Evolutionary conservation across 1,140 invertebrate genomes (phyloP), one percentile per base, ranked within the genome.

Genomic region (Achatina immaculata): DNA sequence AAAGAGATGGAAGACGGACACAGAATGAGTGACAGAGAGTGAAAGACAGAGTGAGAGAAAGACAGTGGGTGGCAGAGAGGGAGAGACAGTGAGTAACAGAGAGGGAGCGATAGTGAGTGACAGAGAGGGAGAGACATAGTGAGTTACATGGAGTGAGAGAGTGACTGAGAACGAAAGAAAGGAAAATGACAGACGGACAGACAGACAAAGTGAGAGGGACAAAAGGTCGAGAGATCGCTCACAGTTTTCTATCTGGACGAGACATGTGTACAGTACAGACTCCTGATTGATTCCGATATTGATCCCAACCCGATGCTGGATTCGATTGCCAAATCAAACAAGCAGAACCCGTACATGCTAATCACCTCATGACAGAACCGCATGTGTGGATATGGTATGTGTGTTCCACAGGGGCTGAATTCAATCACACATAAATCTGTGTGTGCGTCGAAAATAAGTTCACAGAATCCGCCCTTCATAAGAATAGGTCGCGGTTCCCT

Each of bases 321-420:
- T 62, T 62, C 58, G 58, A 62, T 62, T 62, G 58, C 58, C 58
- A 62, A 62, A 62, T 62, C 58, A 62, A 62, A 62, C 58, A 62
- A 62, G 58, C 58, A 31, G 58, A 31, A 28, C 28, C 31, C 58
- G 58, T 31, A 9, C 58, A 62, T 62, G 58, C 58, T 62, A 62
- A 62, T 62, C 58, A 62, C 58, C 58, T 62, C 31, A 6, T 9
- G 2, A 34, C n/a, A n/a, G n/a, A n/a, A n/a, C n/a, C n/a, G n/a
- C n/a, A n/a, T n/a, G n/a, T n/a, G n/a, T n/a, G n/a, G n/a, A n/a
- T n/a, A n/a, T n/a, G n/a, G n/a, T n/a, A n/a, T n/a, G n/a, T n/a
- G n/a, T n/a, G n/a, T n/a, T n/a, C n/a, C n/a, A n/a, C n/a, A n/a
- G n/a, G n/a, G n/a, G n/a, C n/a, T n/a, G n/a, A n/a, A n/a, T n/a